Conservation (phyloP, 2,888 invertebrate species). For the Ormyrus labotus region DNA sequence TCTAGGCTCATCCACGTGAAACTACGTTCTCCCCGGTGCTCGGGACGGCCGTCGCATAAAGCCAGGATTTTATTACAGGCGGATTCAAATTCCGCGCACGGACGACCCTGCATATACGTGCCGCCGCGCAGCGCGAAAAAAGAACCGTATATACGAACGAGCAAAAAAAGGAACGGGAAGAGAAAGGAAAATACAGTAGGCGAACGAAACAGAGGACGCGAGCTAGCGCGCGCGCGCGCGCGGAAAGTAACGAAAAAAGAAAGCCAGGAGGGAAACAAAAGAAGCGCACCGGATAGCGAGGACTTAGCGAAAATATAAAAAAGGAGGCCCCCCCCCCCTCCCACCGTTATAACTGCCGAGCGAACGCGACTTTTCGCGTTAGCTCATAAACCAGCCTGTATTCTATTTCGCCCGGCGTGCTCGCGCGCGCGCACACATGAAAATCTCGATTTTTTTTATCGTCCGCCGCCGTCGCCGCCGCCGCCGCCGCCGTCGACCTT, state of each 20-base stretch:
- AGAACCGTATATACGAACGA: background rate
- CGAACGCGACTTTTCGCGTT: slow-evolving; percentile 59
- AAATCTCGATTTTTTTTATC: slow-evolving; percentile 68
- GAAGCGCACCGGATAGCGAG: slow-evolving; percentile 17
- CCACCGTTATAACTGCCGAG: slow-evolving; percentile 17
- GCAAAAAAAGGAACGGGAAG: slow-evolving; percentile 54
- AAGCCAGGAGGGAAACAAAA: slow-evolving; percentile 43
- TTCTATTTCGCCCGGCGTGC: slow-evolving; percentile 67
- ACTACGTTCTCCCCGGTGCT: slow-evolving; percentile 33
- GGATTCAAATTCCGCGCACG: slow-evolving; percentile 75
- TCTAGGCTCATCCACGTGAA: slow-evolving; percentile 18
- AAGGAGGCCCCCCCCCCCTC: slow-evolving; percentile 45
- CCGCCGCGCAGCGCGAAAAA: too few species aligned
- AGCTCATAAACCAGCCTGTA: slow-evolving; percentile 71
- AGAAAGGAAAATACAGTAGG: slow-evolving; percentile 20
- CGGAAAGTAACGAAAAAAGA: slow-evolving; percentile 52
- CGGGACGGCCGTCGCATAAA: slow-evolving; percentile 71
- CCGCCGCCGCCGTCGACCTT: slow-evolving; percentile 44
- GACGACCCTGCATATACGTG: slow-evolving; percentile 38
- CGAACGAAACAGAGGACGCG: slow-evolving; percentile 31
- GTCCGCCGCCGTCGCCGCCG: background rate
- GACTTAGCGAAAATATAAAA: slow-evolving; percentile 63
- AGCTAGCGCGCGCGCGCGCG: too few species aligned
- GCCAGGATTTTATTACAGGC: slow-evolving; percentile 74
- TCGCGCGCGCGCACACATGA: slow-evolving; percentile 62